Evolutionary conservation across 92 coral and sea anemone species (phyloP), one percentile per base, ranked within the genome.

Genomic region (Desmophyllum pertusum): DNA sequence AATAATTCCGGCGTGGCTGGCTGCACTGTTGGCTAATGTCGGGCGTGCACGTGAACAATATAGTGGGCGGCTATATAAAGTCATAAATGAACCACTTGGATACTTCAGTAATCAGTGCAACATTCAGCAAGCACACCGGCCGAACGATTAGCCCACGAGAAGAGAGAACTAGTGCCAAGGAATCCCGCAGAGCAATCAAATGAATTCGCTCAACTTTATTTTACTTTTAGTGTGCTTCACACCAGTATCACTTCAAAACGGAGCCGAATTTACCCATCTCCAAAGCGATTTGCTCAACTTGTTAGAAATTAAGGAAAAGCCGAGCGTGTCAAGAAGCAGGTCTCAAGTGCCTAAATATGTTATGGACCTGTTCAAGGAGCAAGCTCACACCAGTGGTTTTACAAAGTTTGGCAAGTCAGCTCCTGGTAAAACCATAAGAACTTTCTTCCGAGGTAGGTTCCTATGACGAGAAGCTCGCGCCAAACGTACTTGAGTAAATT

Each of bases 301-400:
- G 71, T 72, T 94, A 50, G 93, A 93, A 79, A 89, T 94, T 67
- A 92, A 94, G 40, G 90, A 87, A 75, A 94, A 92, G 84, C 95
- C 98, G 13, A 77, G 88, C 79, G 87, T 94, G 63, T 70, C 90
- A 55, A 88, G 98, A 75, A 86, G 93, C 55, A 89, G 98, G 52
- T 84, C 86, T 73, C 93, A 93, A 67, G 95, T 94, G 31, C 98
- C 98, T 35, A 88, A 87, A 81, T 94, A 92, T 82, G 95, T 94
- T 7, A 89, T 94, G 78, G 98, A 94, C 83, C 53, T 94, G 76
- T 94, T 89, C 83, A 79, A 89, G 75, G 81, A 87, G 69, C 93
- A 92, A 80, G 95, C 95, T 41, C 93, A 84, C 50, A 77, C 73
- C 65, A 89, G 88, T 65, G 93, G 98, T 6, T 92, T 84, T 83